phyloP scores from a whole-genome alignment of 2,888 invertebrate genomes.

The Sarcophaga carnaria region DNA sequence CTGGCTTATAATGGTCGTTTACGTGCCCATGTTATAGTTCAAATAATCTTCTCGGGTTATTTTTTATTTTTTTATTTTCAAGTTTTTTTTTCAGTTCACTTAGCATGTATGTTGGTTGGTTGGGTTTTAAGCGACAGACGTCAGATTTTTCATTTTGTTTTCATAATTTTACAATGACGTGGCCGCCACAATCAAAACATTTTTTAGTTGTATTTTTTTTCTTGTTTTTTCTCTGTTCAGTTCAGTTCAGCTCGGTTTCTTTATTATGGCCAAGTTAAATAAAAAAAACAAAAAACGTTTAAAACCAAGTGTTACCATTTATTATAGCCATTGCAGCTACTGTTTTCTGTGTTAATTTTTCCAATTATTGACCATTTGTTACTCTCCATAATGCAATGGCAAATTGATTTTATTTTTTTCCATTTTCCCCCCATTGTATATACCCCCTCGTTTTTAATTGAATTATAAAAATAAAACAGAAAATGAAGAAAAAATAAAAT shows the following conservation, averaged over 20 bases:
- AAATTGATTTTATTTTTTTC: conserved; percentile 47
- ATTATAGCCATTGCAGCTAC: conserved; percentile 33
- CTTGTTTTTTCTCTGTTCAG: neutral
- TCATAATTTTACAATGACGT: conserved; percentile 25
- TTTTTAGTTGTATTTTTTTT: conserved; percentile 22
- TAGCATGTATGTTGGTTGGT: conserved; percentile 44
- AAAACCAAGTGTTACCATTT: conserved; percentile 1
- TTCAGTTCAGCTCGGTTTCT: neutral
- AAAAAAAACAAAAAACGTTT: conserved; percentile 19
- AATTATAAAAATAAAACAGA: conserved; percentile 45
- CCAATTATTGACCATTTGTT: conserved; percentile 64
- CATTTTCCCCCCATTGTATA: neutral
- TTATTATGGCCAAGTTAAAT: neutral
- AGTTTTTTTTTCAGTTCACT: conserved; percentile 39
- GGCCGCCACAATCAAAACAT: neutral
- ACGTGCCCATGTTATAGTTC: conserved; percentile 69
- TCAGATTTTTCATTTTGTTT: neutral
- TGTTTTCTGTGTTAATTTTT: conserved; percentile 41
- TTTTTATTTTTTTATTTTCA: neutral
- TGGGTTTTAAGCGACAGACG: neutral
- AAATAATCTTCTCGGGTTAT: conserved; percentile 45
- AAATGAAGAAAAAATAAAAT: neutral
- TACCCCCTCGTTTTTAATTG: conserved; percentile 55
- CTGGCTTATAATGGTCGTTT: neutral
- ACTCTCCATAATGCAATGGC: conserved; percentile 1